Percentiles rank a stretch among this genome's conserved stretches.
These are phyloP conservation scores for Progne subis DNA, from an alignment of 2,113 vertebrate genomes.

Conservation along the genomic window DNA sequence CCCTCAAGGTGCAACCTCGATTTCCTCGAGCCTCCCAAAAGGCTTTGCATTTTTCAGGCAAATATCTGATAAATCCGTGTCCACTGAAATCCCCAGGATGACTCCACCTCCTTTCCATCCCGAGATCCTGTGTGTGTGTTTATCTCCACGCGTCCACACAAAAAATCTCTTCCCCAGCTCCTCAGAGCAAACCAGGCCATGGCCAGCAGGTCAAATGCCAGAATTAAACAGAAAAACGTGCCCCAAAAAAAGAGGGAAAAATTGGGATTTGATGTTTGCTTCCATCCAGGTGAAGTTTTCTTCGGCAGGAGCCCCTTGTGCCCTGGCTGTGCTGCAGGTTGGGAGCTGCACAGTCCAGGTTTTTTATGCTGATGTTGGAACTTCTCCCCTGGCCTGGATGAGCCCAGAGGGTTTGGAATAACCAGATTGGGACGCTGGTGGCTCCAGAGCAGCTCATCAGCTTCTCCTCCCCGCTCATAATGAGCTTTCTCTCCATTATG, in stretches of 20 bases:
- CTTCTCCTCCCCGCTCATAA: background rate
- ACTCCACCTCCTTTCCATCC: background rate
- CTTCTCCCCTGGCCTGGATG: background rate
- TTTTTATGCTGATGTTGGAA: background rate
- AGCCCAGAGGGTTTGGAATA: background rate
- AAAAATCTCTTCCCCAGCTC: background rate
- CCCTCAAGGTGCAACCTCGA: background rate
- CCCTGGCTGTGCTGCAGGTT: background rate
- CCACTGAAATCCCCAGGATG: background rate
- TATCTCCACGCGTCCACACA: background rate
- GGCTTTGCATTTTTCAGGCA: background rate
- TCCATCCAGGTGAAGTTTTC: background rate
- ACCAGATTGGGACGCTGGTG: background rate
- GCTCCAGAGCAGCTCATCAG: background rate
- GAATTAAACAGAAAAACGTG: background rate
- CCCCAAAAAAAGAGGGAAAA: accelerated
- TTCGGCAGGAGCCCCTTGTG: accelerated
- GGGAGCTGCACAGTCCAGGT: background rate
- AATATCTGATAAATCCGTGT: background rate
- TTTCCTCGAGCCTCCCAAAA: background rate
- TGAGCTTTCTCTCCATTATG: background rate
- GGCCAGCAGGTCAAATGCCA: background rate
- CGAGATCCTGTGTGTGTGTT: background rate
- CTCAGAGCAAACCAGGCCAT: background rate
- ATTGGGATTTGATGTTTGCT: background rate